Conservation (phyloP, 2,888 invertebrate species). For the Xestobium rufovillosum region DNA sequence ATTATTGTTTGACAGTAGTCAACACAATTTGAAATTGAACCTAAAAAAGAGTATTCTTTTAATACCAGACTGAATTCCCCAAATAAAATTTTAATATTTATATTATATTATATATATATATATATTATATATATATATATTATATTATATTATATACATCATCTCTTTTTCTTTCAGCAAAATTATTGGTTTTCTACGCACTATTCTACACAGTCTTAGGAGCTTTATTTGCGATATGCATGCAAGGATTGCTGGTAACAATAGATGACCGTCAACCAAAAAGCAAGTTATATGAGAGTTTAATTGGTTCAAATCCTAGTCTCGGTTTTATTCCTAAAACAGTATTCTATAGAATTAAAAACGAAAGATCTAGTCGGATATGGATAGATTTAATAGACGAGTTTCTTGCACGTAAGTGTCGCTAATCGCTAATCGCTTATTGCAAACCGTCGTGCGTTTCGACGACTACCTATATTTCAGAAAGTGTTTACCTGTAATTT, state of each 20-base stretch:
- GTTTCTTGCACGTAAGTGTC: slow-evolving; percentile 52
- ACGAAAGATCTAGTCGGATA: slow-evolving; percentile 44
- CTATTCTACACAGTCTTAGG: slow-evolving; percentile 82
- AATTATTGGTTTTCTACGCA: slow-evolving; percentile 75
- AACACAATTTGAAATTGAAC: too few relatives aligned
- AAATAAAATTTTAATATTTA: too few relatives aligned
- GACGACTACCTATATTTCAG: too few relatives aligned
- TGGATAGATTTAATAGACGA: slow-evolving; percentile 51
- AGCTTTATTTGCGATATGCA: slow-evolving; percentile 76
- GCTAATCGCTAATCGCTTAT: too few relatives aligned
- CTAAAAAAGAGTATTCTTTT: too few relatives aligned
- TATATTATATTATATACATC: too few relatives aligned
- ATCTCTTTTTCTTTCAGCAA: slow-evolving; percentile 54
- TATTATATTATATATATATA: too few relatives aligned
- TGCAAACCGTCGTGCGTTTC: too few relatives aligned
- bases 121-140: too few relatives aligned
- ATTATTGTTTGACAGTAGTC: too few relatives aligned
- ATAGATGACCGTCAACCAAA: slow-evolving; percentile 63
- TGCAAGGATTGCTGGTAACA: slow-evolving; percentile 71
- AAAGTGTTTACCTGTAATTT: too few relatives aligned
- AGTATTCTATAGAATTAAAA: slow-evolving; percentile 51
- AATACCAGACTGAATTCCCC: too few relatives aligned
- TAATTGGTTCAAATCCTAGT: slow-evolving; percentile 64
- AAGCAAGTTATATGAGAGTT: slow-evolving; percentile 65
- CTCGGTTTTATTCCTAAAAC: slow-evolving; percentile 58